These are phyloP conservation scores for Blastobasis lacticolella DNA, from an alignment of 2,888 invertebrate genomes.

Conservation along the genomic window DNA sequence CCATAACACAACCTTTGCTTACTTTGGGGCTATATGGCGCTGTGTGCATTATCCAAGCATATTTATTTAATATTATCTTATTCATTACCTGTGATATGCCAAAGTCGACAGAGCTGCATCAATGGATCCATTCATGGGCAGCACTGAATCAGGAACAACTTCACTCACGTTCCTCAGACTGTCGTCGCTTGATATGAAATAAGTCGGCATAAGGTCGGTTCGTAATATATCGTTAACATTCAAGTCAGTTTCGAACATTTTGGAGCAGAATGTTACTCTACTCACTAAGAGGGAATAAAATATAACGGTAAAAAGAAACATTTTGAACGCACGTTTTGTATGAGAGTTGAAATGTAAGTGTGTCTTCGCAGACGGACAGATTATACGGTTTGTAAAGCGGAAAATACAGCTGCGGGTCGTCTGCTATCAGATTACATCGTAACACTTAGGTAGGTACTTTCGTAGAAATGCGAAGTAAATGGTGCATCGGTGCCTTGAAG, in stretches of 20 bases:
- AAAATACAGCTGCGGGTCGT: conserved; percentile 3
- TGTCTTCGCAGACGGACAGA: conserved; percentile 17
- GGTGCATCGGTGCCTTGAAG: too few relatives aligned
- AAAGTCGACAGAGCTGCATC: conserved; percentile 77
- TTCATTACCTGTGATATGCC: conserved; percentile 78
- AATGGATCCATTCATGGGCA: conserved; percentile 73
- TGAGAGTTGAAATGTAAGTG: too few relatives aligned
- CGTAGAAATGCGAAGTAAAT: too few relatives aligned
- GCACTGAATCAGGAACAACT: conserved; percentile 17
- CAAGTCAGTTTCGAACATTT: conserved; percentile 47
- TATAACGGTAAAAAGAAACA: too few relatives aligned
- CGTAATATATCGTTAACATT: conserved; percentile 80
- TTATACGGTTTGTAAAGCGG: conserved; percentile 46
- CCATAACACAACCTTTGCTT: too few relatives aligned
- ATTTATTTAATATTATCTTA: too few relatives aligned
- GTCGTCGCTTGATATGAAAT: conserved; percentile 68
- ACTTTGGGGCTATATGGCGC: too few relatives aligned
- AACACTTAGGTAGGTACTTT: background rate
- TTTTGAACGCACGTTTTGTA: too few relatives aligned
- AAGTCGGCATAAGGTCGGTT: conserved; percentile 80
- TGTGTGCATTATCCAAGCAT: too few relatives aligned
- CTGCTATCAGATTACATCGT: conserved; percentile 5
- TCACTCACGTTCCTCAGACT: conserved; percentile 19
- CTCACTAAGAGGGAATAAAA: background rate
- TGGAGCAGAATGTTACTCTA: conserved; percentile 10